A percentile compares a stretch with the other conserved stretches of the same genome.
These are phyloP conservation scores for Phoxinus phoxinus DNA, from an alignment of 2,113 vertebrate genomes.

Conservation along the genomic window DNA sequence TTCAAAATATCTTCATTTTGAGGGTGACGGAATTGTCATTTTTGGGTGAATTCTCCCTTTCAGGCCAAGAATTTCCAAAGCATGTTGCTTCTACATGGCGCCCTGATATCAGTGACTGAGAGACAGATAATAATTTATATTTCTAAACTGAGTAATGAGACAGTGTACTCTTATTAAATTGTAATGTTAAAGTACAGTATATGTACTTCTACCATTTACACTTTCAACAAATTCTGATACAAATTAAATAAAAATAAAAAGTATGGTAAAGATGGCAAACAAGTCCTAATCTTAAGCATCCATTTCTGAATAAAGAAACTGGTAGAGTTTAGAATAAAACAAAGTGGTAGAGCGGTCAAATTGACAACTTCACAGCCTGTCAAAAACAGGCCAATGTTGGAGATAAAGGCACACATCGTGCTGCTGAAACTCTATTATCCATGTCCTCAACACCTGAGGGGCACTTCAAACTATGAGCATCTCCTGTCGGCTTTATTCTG, in stretches of 20 bases:
- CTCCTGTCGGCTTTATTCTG: neutral
- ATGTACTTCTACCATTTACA: neutral
- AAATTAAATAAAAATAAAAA: too few species aligned
- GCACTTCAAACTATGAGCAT: neutral
- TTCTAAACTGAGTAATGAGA: neutral
- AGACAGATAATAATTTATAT: neutral
- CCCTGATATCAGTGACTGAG: neutral
- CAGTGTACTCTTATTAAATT: neutral
- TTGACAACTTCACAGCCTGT: neutral
- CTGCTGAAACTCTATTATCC: constrained; percentile 38
- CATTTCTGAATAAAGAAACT: neutral
- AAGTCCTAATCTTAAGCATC: neutral
- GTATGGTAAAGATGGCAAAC: too few species aligned
- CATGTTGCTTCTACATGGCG: neutral
- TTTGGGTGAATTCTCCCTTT: neutral
- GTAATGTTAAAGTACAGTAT: neutral
- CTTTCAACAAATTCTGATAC: neutral
- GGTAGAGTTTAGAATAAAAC: neutral
- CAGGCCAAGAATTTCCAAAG: neutral
- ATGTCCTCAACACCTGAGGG: constrained; percentile 26
- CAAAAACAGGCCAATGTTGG: neutral
- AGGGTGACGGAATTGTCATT: neutral
- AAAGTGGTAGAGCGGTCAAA: neutral
- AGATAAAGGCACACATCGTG: constrained; percentile 66
- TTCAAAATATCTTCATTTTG: neutral